Evolutionary conservation across 2,888 invertebrate species (phyloP), one percentile per base, ranked within the genome.

Genomic region (Melikaiella ostensackeni): DNA sequence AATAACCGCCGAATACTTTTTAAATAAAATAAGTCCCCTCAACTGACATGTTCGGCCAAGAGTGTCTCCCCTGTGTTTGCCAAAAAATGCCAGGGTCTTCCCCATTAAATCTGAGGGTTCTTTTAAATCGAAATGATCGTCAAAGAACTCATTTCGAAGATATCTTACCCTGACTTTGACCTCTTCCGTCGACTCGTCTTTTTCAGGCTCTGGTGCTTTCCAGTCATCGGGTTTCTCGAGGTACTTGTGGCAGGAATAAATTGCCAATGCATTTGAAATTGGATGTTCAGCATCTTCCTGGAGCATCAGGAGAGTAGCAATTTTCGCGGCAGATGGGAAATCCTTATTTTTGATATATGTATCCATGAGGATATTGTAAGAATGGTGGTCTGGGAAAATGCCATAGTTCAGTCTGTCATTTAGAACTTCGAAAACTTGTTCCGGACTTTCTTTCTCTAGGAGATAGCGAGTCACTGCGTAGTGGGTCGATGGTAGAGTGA

Each of bases 401-500:
- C 99, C 99, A 92, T 96, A 99, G 88, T 96, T 96, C 21, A 96
- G 90, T 76, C 97, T 95, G 89, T 98, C 96, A 87, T 96, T 94
- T 64, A 99, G 92, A 9, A 98, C 93, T 19, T 70, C 70, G n/a
- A 19, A 70, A 50, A 70, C 30, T 70, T 70, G 70, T 21, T 93
- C 92, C 0, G 97, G 88, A 19, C 98, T 92, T 76, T 95, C 94
- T 21, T 94, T 61, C 66, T 93, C 92, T 2, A 94, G 84, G 77
- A 93, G 93, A 84, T 93, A 93, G 83, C 96, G 93, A 8, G 97
- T 92, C 35, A 96, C 93, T 19, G 98, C 97, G 92, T 98, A 96
- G 83, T 95, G 93, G 4, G 98, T 98, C 0, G 98, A 98, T 7
- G 96, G 95, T 24, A 97, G 91, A 2, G 94, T 94, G 80, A 94